Percentiles rank a stretch among this genome's conserved stretches.
These are phyloP conservation scores for Lethrus apterus DNA, from an alignment of 1,140 invertebrate species.

Conservation along the genomic window DNA sequence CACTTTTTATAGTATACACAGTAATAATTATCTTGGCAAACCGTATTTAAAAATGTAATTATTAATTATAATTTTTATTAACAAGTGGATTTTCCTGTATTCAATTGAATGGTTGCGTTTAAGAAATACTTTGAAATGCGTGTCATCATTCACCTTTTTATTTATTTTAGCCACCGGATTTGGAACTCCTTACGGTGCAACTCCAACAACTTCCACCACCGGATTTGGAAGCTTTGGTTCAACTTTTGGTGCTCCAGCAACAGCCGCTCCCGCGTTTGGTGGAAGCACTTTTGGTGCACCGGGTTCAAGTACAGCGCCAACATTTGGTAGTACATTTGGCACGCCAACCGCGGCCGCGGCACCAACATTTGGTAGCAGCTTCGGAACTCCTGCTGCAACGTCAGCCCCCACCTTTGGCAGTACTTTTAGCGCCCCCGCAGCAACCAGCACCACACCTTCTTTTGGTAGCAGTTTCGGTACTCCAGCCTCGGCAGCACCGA, in stretches of 20 bases:
- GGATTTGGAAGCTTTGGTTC: conserved; percentile 22
- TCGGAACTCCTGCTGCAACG: conserved; percentile 31
- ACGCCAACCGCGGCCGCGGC: conserved; percentile 37
- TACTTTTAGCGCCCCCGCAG: conserved; percentile 39
- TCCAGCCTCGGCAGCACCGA: conserved; percentile 31
- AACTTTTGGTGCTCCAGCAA: conserved; percentile 17
- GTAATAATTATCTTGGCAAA: too few species aligned
- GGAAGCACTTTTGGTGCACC: conserved; percentile 26
- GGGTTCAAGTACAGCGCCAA: conserved; percentile 11
- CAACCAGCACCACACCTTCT: conserved; percentile 25
- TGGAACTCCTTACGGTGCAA: conserved; percentile 30
- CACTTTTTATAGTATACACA: too few species aligned
- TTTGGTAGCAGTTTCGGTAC: conserved; percentile 39
- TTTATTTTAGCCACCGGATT: conserved; percentile 19
- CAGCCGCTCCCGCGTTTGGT: conserved; percentile 20
- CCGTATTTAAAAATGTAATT: background rate
- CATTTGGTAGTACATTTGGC: conserved; percentile 41
- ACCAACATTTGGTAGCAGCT: conserved; percentile 39
- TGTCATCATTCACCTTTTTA: too few species aligned
- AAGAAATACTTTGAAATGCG: too few species aligned
- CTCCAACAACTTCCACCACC: conserved; percentile 24
- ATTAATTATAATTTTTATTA: background rate
- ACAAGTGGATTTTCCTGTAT: background rate
- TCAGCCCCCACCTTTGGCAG: conserved; percentile 32
- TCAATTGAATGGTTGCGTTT: too few species aligned